These are phyloP conservation scores for Dipodomys merriami DNA, from an alignment of 2,113 vertebrate species.

Conservation along the genomic window DNA sequence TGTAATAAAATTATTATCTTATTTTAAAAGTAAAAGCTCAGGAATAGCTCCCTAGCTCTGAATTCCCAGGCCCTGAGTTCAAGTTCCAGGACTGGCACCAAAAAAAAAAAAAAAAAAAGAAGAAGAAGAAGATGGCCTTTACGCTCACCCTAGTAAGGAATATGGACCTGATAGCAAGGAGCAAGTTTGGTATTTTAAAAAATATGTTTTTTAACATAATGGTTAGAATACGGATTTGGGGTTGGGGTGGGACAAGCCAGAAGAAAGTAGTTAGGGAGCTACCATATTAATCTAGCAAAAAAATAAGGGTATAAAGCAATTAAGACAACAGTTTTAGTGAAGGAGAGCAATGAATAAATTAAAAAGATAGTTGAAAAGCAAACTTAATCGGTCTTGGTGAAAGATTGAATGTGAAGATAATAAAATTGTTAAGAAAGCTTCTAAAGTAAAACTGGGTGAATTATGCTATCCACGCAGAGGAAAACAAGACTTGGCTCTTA, in stretches of 20 bases:
- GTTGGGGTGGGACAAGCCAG: neutral
- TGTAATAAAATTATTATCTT: too few relatives aligned
- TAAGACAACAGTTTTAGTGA: neutral
- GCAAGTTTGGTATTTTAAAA: too few relatives aligned
- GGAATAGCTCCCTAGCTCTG: too few relatives aligned
- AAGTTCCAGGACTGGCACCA: too few relatives aligned
- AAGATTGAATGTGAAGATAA: neutral
- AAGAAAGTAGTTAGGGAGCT: neutral
- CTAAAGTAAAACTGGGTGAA: neutral
- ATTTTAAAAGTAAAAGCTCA: too few relatives aligned
- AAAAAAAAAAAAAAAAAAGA: too few relatives aligned
- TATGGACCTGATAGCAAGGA: neutral
- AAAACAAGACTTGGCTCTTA: neutral
- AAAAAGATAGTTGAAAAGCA: neutral
- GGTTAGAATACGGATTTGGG: neutral
- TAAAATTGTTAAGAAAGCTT: neutral
- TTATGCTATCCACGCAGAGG: neutral
- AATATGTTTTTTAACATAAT: too few relatives aligned
- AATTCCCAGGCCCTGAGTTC: too few relatives aligned
- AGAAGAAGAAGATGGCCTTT: too few relatives aligned
- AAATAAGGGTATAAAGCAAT: neutral
- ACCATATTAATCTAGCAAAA: neutral
- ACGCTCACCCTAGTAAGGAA: neutral
- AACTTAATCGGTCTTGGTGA: neutral
- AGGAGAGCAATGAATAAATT: neutral